These are phyloP conservation scores for Phasia obesa DNA, from an alignment of 2,888 invertebrate genomes.

Conservation along the genomic window DNA sequence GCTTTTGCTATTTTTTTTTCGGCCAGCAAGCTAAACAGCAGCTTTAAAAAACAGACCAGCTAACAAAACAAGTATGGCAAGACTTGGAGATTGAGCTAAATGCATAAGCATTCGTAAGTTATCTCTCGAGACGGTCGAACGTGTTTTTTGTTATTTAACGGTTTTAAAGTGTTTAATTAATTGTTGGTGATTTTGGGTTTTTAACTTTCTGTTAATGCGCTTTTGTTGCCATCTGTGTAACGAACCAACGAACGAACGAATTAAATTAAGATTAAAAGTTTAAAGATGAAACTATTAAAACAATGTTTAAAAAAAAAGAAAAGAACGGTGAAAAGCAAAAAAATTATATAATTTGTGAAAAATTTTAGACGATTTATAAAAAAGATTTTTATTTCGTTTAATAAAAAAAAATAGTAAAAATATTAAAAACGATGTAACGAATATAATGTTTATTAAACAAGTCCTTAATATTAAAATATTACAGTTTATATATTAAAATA, in stretches of 20 bases:
- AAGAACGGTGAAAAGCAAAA: slow-evolving; percentile 11
- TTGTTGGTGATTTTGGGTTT: slow-evolving; percentile 10
- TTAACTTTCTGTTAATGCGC: not conserved
- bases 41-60: slow-evolving; percentile 44
- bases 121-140: slow-evolving; percentile 75
- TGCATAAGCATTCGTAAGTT: slow-evolving; percentile 73
- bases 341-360: not conserved
- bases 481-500: too few species aligned
- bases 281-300: slow-evolving; percentile 26
- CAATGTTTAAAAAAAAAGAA: slow-evolving; percentile 12
- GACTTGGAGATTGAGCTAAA: slow-evolving; percentile 56
- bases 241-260: slow-evolving; percentile 16
- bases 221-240: slow-evolving; percentile 22
- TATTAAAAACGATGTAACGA: too few species aligned
- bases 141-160: slow-evolving; percentile 64
- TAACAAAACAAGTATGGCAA: slow-evolving; percentile 64
- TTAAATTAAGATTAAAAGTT: slow-evolving; percentile 7
- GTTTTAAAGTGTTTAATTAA: slow-evolving; percentile 23
- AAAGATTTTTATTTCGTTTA: not conserved
- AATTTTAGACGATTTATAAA: not conserved
- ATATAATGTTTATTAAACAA: too few species aligned
- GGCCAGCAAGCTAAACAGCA: slow-evolving; percentile 54
- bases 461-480: too few species aligned
- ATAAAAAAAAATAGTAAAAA: too few species aligned
- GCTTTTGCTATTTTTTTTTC: slow-evolving; percentile 30